Percentiles rank a stretch among this genome's conserved stretches.
Evolutionary conservation across 2,888 invertebrate species (phyloP).

Genomic region (Drosophila rellima): DNA sequence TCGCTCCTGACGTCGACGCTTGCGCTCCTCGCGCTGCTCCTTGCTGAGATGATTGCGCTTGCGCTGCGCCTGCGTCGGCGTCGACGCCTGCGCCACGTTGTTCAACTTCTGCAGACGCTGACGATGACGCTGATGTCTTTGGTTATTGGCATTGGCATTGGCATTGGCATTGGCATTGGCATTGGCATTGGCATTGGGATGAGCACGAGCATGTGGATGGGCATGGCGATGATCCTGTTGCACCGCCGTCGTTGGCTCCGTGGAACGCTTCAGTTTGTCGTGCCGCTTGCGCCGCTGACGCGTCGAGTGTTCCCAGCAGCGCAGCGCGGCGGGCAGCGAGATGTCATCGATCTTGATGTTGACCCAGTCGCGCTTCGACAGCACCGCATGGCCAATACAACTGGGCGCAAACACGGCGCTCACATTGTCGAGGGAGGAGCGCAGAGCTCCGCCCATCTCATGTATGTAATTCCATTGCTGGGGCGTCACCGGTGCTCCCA

Average conservation of each 20-base stretch:
- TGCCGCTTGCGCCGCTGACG: conserved; percentile 82
- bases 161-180: conserved; percentile 43
- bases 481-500: conserved; percentile 94
- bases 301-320: conserved; percentile 93
- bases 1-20: conserved; percentile 71
- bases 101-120: conserved; percentile 68
- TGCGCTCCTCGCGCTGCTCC: conserved; percentile 79
- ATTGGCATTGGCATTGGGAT: conserved; percentile 50
- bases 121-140: conserved; percentile 75
- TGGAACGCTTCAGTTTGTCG: conserved; percentile 80
- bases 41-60: conserved; percentile 75
- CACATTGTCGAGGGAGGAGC: conserved; percentile 93
- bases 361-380: conserved; percentile 95
- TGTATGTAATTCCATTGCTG: conserved; percentile 98
- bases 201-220: conserved; percentile 66
- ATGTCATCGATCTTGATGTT: conserved; percentile 94
- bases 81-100: conserved; percentile 49
- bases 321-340: conserved; percentile 92
- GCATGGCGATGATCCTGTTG: conserved; percentile 39
- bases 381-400: conserved; percentile 95
- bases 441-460: conserved; percentile 93
- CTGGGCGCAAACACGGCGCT: conserved; percentile 97
- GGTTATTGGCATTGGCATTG: conserved; percentile 54
- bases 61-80: conserved; percentile 41
- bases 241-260: conserved; percentile 73